These are phyloP conservation scores for Enteromius thamalakanensis DNA, from an alignment of 2,797 vertebrate genomes.

Conservation along the genomic window DNA sequence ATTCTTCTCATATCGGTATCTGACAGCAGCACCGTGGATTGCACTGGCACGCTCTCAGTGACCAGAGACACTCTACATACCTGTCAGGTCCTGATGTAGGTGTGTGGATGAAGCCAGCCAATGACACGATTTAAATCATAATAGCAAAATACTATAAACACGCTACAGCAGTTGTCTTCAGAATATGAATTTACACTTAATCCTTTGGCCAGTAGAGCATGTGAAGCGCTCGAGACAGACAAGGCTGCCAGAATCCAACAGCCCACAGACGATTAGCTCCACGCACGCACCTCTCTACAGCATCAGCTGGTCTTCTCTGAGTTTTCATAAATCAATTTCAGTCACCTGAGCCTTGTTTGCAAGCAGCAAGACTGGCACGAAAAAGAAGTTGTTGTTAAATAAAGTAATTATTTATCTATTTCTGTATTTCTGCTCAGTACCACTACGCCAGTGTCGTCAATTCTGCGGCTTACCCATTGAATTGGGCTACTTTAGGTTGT, in stretches of 20 bases:
- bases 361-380: no score
- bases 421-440: no score
- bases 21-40: constrained; percentile 8
- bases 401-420: no score
- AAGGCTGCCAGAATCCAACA: constrained; percentile 12
- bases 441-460: no score
- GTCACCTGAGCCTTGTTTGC: no score
- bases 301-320: constrained; percentile 1
- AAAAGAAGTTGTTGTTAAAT: no score
- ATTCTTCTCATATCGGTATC: constrained; percentile 20
- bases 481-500: no score
- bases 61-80: constrained; percentile 7
- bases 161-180: constrained; percentile 30
- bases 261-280: not conserved
- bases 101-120: not conserved
- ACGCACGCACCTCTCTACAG: not conserved
- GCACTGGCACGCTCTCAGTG: not conserved
- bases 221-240: constrained; percentile 12
- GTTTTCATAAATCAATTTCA: not conserved
- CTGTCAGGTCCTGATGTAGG: constrained; percentile 21
- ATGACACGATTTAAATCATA: constrained; percentile 19
- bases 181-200: constrained; percentile 33
- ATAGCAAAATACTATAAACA: constrained; percentile 20
- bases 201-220: constrained; percentile 29
- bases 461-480: no score